phyloP scores from a whole-genome alignment of 37 sponge, comb jelly and placozoan species.

The Spongia lamella region DNA sequence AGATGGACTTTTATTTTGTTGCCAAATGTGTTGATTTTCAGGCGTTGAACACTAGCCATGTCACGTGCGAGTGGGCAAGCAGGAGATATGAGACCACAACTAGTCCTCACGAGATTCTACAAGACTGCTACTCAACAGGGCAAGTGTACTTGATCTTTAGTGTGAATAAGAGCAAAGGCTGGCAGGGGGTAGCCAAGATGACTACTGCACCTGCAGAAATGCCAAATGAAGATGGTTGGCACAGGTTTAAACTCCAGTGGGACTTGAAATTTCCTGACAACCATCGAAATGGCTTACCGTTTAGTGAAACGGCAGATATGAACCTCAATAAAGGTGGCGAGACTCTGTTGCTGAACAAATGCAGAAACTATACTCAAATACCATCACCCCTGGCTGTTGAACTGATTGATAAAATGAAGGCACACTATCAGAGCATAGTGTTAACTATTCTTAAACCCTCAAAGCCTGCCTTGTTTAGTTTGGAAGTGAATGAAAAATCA shows the following conservation, averaged over 20 bases:
- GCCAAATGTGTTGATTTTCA: constrained; percentile 25
- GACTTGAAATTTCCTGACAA: neutral
- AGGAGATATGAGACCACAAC: constrained; percentile 1
- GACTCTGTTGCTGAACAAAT: too few species aligned
- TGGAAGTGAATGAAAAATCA: neutral
- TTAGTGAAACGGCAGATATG: constrained; percentile 10
- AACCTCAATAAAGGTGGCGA: neutral
- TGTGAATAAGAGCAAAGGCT: constrained; percentile 25
- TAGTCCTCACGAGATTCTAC: constrained; percentile 3
- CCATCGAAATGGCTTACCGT: constrained; percentile 13
- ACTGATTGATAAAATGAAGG: too few species aligned
- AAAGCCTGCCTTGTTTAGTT: too few species aligned
- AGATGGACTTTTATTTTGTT: constrained; percentile 6
- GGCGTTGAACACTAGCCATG: constrained; percentile 3
- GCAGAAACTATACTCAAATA: too few species aligned
- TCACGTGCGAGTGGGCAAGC: neutral
- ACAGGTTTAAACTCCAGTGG: constrained; percentile 9
- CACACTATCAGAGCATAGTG: too few species aligned
- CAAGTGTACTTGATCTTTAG: constrained; percentile 12
- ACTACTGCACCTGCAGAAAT: constrained; percentile 1
- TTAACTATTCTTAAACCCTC: too few species aligned
- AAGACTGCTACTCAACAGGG: neutral
- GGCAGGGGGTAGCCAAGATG: constrained; percentile 17
- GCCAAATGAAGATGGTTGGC: constrained; percentile 2
- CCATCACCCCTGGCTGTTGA: too few species aligned